A percentile compares a stretch with the other conserved stretches of the same genome.
Conservation (phyloP, 2,797 vertebrate genomes). For the Pantherophis vulpinus region DNA sequence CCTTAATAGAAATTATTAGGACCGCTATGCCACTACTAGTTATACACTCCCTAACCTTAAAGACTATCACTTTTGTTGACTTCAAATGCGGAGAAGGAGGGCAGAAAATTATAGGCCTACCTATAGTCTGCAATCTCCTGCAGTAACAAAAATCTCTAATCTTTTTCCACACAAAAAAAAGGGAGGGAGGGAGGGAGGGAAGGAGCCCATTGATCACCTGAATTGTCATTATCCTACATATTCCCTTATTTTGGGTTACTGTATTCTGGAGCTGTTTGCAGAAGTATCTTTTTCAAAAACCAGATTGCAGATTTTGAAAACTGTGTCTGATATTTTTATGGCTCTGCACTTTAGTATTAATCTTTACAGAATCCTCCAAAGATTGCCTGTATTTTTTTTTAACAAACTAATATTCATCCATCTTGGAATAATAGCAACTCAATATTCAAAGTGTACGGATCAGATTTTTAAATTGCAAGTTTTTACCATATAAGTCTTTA, state of each 20-base stretch:
- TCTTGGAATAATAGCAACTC: not conserved
- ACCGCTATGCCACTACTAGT: not conserved
- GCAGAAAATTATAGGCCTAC: not conserved
- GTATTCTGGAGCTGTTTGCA: not conserved
- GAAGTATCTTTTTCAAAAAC: not conserved
- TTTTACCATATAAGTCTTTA: conserved; percentile 81
- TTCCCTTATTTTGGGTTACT: not conserved
- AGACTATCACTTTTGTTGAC: not conserved
- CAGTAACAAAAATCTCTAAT: not conserved
- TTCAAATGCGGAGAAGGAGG: not conserved
- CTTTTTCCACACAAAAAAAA: not conserved
- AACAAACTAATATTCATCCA: not conserved
- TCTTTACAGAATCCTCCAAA: not conserved
- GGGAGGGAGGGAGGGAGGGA: not conserved
- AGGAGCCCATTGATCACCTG: not conserved
- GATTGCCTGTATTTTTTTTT: not conserved
- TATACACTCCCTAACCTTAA: not conserved
- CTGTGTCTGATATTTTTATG: not conserved
- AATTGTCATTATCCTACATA: not conserved
- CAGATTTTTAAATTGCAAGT: not conserved
- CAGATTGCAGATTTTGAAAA: not conserved
- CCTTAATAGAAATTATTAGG: not conserved
- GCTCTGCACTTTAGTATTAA: not conserved
- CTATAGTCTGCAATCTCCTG: not conserved
- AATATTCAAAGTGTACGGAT: not conserved